phyloP scores from a whole-genome alignment of 2,113 vertebrate species.

The Cynocephalus volans region DNA sequence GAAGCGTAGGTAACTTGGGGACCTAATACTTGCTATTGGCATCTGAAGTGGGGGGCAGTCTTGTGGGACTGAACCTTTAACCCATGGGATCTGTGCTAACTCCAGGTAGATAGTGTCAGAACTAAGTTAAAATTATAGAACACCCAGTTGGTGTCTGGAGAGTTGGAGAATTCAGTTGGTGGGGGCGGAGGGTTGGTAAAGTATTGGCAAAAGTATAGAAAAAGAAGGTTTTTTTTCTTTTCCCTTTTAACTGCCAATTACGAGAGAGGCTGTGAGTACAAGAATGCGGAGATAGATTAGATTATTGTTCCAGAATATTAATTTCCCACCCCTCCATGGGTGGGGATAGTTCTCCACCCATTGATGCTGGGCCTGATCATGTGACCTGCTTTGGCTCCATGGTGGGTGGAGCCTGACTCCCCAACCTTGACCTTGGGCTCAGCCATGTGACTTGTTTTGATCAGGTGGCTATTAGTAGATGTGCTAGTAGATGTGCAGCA shows the following conservation, averaged over 20 bases:
- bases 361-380: rapidly evolving
- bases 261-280: background rate
- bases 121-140: too few species aligned
- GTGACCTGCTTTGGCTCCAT: background rate
- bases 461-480: rapidly evolving
- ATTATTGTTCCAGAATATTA: background rate
- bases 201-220: too few species aligned
- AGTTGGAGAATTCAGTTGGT: background rate
- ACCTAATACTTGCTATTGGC: background rate
- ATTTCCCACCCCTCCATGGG: rapidly evolving
- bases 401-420: background rate
- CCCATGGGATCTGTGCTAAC: background rate
- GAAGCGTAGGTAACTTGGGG: background rate
- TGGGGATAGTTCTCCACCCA: background rate
- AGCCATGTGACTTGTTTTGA: background rate
- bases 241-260: rapidly evolving
- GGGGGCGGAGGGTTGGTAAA: too few species aligned
- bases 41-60: background rate
- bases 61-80: background rate
- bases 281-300: background rate
- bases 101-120: background rate
- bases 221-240: background rate
- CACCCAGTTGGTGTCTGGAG: background rate
- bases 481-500: rapidly evolving
- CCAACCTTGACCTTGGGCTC: too few species aligned